Evolutionary conservation across 2,113 vertebrate genomes (phyloP).

Genomic region (Hipposideros armiger): DNA sequence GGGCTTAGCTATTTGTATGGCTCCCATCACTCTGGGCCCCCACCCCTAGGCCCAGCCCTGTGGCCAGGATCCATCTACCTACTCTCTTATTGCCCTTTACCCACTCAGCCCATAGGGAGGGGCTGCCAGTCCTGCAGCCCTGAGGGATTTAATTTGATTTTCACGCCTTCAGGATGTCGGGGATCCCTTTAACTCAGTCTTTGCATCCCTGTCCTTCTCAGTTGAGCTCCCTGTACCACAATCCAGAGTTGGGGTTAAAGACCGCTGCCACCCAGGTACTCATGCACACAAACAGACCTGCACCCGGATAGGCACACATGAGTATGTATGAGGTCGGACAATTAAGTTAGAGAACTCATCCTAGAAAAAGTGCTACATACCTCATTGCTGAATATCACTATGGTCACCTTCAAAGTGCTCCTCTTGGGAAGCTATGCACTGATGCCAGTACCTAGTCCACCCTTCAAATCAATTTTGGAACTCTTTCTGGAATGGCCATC

Average conservation of each 20-base stretch:
- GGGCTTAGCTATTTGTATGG: conserved; percentile 22
- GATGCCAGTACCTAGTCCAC: too few relatives aligned
- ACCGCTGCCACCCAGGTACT: not conserved
- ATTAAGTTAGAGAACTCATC: too few relatives aligned
- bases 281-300: not conserved
- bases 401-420: too few relatives aligned
- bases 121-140: not conserved
- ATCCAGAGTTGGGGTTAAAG: not conserved
- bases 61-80: not conserved
- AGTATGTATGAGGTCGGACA: conserved; percentile 42
- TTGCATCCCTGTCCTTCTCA: not conserved
- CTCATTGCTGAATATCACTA: too few relatives aligned
- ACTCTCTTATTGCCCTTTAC: not conserved
- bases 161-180: not conserved
- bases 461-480: too few relatives aligned
- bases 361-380: too few relatives aligned
- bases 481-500: too few relatives aligned
- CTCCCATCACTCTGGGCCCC: conserved; percentile 1
- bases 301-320: not conserved
- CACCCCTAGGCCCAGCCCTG: not conserved
- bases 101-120: not conserved
- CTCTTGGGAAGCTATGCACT: too few relatives aligned
- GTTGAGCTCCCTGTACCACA: not conserved
- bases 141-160: not conserved
- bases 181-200: not conserved